phyloP scores from a whole-genome alignment of 2,888 invertebrate genomes.

The Drosophila mimica region DNA sequence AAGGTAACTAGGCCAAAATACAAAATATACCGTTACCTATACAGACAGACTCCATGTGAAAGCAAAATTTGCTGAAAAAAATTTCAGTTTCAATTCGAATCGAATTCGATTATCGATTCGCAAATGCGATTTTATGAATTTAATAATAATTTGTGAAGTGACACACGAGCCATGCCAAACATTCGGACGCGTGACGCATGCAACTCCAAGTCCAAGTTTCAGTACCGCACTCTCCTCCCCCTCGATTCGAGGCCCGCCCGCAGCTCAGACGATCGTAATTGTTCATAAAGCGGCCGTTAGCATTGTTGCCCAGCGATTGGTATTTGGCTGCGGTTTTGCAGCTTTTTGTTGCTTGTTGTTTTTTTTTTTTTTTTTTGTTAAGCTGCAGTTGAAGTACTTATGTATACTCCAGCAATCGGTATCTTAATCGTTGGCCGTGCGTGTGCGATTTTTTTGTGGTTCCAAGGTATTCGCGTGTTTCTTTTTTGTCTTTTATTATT shows the following conservation, averaged over 20 bases:
- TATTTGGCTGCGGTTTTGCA: slow-evolving; percentile 41
- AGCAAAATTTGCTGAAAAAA: slow-evolving; percentile 30
- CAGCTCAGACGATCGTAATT: slow-evolving; percentile 61
- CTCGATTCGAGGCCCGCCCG: slow-evolving; percentile 39
- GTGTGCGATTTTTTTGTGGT: slow-evolving; percentile 72
- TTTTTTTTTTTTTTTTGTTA: slow-evolving; percentile 24
- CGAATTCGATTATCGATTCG: slow-evolving; percentile 44
- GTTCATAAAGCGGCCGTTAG: slow-evolving; percentile 81
- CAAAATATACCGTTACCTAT: slow-evolving; percentile 20
- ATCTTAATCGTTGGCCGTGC: slow-evolving; percentile 74
- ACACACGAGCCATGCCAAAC: slow-evolving; percentile 51
- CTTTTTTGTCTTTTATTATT: slow-evolving; percentile 55
- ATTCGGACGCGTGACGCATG: slow-evolving; percentile 71
- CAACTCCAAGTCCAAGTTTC: slow-evolving; percentile 46
- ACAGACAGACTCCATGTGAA: slow-evolving; percentile 44
- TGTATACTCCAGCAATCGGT: slow-evolving; percentile 48
- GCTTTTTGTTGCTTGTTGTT: slow-evolving; percentile 12
- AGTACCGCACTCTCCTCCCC: background rate
- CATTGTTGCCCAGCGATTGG: slow-evolving; percentile 65
- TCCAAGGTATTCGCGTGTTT: slow-evolving; percentile 78
- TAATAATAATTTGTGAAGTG: slow-evolving; percentile 63
- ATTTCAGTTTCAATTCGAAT: slow-evolving; percentile 31
- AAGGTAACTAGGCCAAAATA: slow-evolving; percentile 72
- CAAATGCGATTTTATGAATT: slow-evolving; percentile 51
- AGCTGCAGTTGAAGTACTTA: slow-evolving; percentile 61